Conservation (phyloP, 2,113 vertebrate species). For the Progne subis region DNA sequence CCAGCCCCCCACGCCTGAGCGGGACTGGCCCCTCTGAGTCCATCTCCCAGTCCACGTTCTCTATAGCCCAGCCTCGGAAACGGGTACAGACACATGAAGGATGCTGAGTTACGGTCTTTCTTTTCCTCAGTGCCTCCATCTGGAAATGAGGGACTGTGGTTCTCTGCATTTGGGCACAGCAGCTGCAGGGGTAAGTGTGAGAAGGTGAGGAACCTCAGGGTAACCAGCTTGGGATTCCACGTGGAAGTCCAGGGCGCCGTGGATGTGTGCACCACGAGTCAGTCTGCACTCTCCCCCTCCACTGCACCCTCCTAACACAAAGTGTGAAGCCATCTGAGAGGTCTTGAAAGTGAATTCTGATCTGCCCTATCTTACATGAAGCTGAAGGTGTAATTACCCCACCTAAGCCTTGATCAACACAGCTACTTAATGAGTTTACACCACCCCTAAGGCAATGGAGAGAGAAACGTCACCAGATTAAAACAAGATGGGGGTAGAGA, state of each 20-base stretch:
- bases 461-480: neutral
- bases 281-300: neutral
- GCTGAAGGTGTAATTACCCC: neutral
- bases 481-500: accelerated
- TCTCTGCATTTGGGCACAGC: neutral
- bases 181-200: neutral
- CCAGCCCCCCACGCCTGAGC: accelerated
- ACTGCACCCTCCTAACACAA: neutral
- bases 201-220: neutral
- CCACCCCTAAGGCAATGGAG: neutral
- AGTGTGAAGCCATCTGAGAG: neutral
- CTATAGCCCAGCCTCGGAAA: neutral
- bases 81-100: neutral
- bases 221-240: neutral
- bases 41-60: neutral
- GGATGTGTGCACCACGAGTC: accelerated
- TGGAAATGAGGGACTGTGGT: neutral
- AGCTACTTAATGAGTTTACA: neutral
- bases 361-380: neutral
- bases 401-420: neutral
- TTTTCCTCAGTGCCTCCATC: neutral
- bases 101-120: neutral
- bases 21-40: neutral
- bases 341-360: neutral
- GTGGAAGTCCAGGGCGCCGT: accelerated